Evolutionary conservation across 2,888 invertebrate genomes (phyloP).

Genomic region (Lysandra bellargus): DNA sequence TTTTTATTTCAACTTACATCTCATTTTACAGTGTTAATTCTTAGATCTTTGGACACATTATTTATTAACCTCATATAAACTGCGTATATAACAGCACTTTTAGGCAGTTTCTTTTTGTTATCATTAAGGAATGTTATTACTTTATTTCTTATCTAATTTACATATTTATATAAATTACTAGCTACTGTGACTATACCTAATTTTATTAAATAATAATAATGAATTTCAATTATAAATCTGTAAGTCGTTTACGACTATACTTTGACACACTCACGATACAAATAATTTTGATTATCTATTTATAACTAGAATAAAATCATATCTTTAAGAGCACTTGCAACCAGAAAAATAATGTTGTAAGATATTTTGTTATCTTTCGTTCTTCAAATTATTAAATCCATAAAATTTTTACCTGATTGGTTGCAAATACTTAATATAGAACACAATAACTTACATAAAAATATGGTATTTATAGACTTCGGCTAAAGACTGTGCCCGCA

Average conservation of each 20-base stretch:
- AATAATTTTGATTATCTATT: not conserved
- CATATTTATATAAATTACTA: constrained; percentile 2
- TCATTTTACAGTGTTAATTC: not conserved
- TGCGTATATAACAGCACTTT: constrained; percentile 2
- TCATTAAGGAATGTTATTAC: constrained; percentile 14
- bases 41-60: not conserved
- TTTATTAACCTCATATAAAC: not conserved
- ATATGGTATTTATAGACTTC: not conserved
- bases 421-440: not conserved
- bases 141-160: not conserved
- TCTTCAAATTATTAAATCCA: not conserved
- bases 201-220: constrained; percentile 10
- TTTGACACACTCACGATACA: constrained; percentile 3
- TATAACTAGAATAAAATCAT: not conserved
- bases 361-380: not conserved
- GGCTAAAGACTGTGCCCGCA: not conserved
- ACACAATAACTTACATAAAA: not conserved
- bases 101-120: constrained; percentile 10
- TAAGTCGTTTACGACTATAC: constrained; percentile 1
- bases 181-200: not conserved
- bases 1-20: not conserved
- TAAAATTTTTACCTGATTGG: not conserved
- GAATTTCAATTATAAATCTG: not conserved
- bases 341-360: not conserved
- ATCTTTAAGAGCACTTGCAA: not conserved